Base-by-base conservation (phyloP, 2,888 invertebrate species). In the Troides helena region DNA sequence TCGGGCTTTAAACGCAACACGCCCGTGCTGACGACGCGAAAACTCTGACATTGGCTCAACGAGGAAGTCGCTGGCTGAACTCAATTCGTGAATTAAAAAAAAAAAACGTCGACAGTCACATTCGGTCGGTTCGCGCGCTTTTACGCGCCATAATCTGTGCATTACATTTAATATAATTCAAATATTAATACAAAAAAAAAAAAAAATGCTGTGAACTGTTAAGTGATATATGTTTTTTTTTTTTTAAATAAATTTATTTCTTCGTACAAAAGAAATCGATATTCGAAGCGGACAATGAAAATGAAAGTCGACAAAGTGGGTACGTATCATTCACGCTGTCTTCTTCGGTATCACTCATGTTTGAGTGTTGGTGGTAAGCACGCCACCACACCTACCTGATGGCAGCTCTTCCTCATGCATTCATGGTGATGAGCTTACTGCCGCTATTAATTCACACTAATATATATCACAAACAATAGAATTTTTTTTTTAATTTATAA, bases 111-210 rank as follows among this genome's bases (percentile, higher is more conserved):
- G 76, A 69, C 73, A 76, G 76, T 76, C 59, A 57, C 30, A 43
- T 73, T 79, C 76, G 76, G 78, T 74, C 74, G 73, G 74, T 76
- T 80, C 77, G 81, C 83, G 84, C 85, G 82, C 78, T 81, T 85
- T 81, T 80, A 78, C 76, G 74, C 73, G 72, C 72, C 14, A 21
- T 53, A 46, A 12, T 46, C 46, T 1, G 12, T 43, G 43, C 14
- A 2, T 12, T 46, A 2, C 12, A 46, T 14, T 46, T 46, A 46
- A 46, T 14, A 14, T 14, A 46, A 30, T 30, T 30, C 30, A 30
- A 3, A 46, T 12, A 46, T 1, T 1, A 14, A 14, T 14, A 4
- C 14, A 14, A 1, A 14, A 12, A 43, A 43, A 12, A 43, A 14
- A 1, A 10, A 65, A 46, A 69, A 69, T 69, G 69, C 58, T 65